Percentiles rank a stretch among this genome's conserved stretches.
These are phyloP conservation scores for Panthera leo DNA, from an alignment of 2,113 vertebrate genomes.

Conservation along the genomic window DNA sequence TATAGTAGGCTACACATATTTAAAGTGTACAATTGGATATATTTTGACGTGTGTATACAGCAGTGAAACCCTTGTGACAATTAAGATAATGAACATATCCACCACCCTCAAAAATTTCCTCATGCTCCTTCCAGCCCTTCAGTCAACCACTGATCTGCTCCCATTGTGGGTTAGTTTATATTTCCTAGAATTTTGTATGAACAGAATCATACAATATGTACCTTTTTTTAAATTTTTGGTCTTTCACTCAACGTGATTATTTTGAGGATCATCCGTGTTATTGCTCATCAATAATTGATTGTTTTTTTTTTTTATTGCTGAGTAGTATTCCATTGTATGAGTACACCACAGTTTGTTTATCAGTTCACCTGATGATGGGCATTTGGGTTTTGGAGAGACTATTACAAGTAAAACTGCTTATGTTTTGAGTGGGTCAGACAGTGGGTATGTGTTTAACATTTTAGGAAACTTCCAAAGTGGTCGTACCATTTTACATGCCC, in stretches of 20 bases:
- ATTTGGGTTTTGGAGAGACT: neutral
- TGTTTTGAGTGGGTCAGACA: neutral
- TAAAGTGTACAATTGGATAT: neutral
- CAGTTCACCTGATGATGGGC: neutral
- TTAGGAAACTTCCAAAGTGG: neutral
- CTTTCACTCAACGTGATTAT: neutral
- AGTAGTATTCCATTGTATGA: neutral
- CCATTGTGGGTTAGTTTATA: neutral
- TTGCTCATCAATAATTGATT: neutral
- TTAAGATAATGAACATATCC: neutral
- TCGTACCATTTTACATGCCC: neutral
- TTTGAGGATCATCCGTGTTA: neutral
- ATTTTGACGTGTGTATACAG: neutral
- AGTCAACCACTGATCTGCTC: neutral
- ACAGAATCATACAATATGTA: neutral
- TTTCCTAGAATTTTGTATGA: conserved; percentile 27
- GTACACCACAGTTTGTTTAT: neutral
- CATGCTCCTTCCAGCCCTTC: neutral
- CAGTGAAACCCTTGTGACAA: neutral
- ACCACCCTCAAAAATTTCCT: neutral
- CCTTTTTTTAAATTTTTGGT: neutral
- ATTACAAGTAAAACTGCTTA: neutral
- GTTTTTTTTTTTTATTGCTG: neutral
- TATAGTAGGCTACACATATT: neutral
- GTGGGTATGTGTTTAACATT: neutral